phyloP scores from a whole-genome alignment of 1,140 invertebrate species.

The Bombyx mori region ASM3026992v2 NC_085128.1:16378501-16379000 shows the following conservation, averaged over 20 bases:
- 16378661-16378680: no score
- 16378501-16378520: conserved; percentile 36
- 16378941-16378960: conserved; percentile 35
- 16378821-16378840: conserved; percentile 62
- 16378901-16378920: conserved; percentile 25
- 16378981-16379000: conserved; percentile 28
- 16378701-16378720: no score
- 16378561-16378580: no score
- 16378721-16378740: conserved; percentile 20
- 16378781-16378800: conserved; percentile 70
- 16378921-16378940: conserved; percentile 36
- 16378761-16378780: conserved; percentile 67
- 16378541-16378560: conserved; percentile 22
- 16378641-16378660: no score
- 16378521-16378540: conserved; percentile 58
- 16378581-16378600: no score
- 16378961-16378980: conserved; percentile 27
- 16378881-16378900: conserved; percentile 57
- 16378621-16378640: no score
- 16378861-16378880: conserved; percentile 51
- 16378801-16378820: conserved; percentile 70
- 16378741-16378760: conserved; percentile 58
- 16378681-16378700: no score
- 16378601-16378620: no score
- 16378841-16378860: conserved; percentile 69